Evolutionary conservation across 2,888 invertebrate genomes (phyloP).

Genomic region (Acanthosoma haemorrhoidale): DNA sequence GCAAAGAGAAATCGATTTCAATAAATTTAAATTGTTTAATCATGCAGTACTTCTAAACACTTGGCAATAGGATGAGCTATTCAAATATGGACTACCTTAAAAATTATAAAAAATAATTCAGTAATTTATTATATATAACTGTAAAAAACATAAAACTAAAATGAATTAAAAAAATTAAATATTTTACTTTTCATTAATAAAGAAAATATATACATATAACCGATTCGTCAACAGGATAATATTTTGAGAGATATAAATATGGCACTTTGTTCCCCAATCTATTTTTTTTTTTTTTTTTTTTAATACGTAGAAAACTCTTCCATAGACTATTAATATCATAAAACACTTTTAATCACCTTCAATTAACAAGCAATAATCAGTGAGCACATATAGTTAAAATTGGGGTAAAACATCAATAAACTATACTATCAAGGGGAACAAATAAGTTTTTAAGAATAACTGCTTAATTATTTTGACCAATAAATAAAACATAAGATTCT

Average conservation of each 20-base stretch:
- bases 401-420: neutral
- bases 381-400: slow-evolving; percentile 3
- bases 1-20: neutral
- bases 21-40: neutral
- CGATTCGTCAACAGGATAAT: neutral
- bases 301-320: neutral
- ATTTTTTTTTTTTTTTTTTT: too few species aligned
- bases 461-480: neutral
- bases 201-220: neutral
- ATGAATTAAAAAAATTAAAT: neutral
- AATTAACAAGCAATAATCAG: slow-evolving; percentile 9
- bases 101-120: neutral
- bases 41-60: neutral
- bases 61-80: neutral
- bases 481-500: neutral
- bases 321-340: slow-evolving; percentile 2
- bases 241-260: slow-evolving; percentile 12
- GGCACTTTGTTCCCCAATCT: slow-evolving; percentile 12
- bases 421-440: slow-evolving; percentile 6
- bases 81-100: slow-evolving; percentile 1
- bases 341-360: slow-evolving; percentile 4
- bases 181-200: neutral
- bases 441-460: slow-evolving; percentile 5
- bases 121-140: neutral
- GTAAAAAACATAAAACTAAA: neutral